Base-by-base conservation (phyloP, 2,113 vertebrate genomes). In the Phocoena phocoena region DNA sequence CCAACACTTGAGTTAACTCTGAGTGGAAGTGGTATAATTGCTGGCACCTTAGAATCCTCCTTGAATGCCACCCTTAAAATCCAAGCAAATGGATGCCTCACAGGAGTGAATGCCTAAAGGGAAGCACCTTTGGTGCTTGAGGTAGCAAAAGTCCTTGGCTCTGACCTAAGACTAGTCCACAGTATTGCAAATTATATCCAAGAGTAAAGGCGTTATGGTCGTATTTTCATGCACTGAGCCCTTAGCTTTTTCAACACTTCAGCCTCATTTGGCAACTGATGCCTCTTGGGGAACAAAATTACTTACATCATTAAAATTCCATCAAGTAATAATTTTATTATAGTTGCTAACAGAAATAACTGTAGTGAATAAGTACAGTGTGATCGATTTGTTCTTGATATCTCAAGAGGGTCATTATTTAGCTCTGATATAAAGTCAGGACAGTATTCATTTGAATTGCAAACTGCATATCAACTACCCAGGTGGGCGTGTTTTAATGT, bases 301-400 rank as follows among this genome's bases (percentile, higher is more conserved):
- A 98, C 95, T 97, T 96, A 92, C 58, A 6, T 95, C 97, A 26
- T 98, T 98, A 98, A 98, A 95, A 95, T 81, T 80, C 97, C 88
- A 97, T 98, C 97, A 97, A 94, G 70, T 93, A 96, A 98, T 97
- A 79, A 90, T 96, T 95, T 96, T 93, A 91, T 96, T 70, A 71
- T 85, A 93, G 96, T 86, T 94, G 74, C 90, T 96, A 68, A 95
- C 97, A 97, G 93, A 97, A 98, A 96, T 97, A 98, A 98, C 92
- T 11, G 26, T 65, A 97, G 83, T 87, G 95, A 98, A 90, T 91
- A 95, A 91, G 63, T 44, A 94, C 18, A 74, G 67, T 79, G 90
- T 88, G 96, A 97, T 96, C 50, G 77, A 95, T 97, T 96, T 96
- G 93, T 74, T 97, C 63, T 62, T 0, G 1, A 38, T 87, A 84